Evolutionary conservation across 2,888 invertebrate genomes (phyloP), one percentile per base, ranked within the genome.

Genomic region (Chloromyia formosa): DNA sequence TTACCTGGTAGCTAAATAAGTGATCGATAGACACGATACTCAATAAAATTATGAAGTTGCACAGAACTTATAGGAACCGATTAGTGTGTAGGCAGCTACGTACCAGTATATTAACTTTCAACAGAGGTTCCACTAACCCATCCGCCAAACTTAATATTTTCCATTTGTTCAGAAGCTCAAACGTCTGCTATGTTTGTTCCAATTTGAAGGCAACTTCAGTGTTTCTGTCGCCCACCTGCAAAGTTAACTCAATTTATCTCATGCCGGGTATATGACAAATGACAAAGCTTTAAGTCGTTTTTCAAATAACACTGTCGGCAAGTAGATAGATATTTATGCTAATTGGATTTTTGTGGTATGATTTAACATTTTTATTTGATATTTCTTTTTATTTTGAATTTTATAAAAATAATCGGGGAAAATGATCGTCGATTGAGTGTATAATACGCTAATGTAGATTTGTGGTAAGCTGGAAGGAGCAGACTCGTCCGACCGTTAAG

Each of bases 141-240:
- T 56, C 22, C 18, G 56, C 27, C 27, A 35, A 16, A 56, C 18
- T 20, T 56, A 18, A 20, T 16, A 1, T n/a, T 18, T 16, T 56
- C 22, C 10, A 18, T 16, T 56, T 18, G 20, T 56, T 56, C 56
- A 56, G 56, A 56, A 56, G 56, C 56, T 56, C 18, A 56, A 56
- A 20, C 27, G 7, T 35, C 7, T 35, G 7, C 27, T 35, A 35
- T 56, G 14, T 56, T 10, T 20, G 18, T 56, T 56, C 18, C 18
- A 20, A 10, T 56, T 18, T 20, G 1, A 56, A 56, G 56, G 20
- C 56, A 56, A 56, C 16, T 56, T 56, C 10, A 5, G 27, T 35
- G 27, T 35, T 56, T 56, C 2, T 1, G 56, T 56, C 56, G 56
- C 56, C 56, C 56, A 56, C 56, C 56, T 56, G 56, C 56, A 56